phyloP scores from a whole-genome alignment of 2,797 vertebrate genomes.

The Heliangelus exortis region DNA sequence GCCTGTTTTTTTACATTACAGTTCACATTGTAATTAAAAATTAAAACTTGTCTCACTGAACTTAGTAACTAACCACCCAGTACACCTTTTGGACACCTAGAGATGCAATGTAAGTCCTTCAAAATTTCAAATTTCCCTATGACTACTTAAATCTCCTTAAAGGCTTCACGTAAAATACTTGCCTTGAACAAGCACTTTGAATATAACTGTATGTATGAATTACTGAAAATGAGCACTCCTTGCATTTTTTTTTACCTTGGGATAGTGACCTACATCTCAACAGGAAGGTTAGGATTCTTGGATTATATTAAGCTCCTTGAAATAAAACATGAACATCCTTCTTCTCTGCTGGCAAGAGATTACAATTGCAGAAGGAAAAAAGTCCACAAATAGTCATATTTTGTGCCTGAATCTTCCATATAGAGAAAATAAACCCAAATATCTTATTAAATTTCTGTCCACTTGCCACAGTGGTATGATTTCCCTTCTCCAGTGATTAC shows the following conservation, averaged over 20 bases:
- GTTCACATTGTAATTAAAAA: neutral
- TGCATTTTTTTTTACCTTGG: neutral
- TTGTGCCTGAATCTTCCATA: neutral
- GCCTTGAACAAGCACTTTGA: neutral
- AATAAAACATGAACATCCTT: neutral
- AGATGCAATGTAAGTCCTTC: neutral
- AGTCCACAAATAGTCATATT: neutral
- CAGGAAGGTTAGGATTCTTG: too few relatives aligned
- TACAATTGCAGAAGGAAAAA: neutral
- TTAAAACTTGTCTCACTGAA: neutral
- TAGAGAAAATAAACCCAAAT: neutral
- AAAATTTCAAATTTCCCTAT: neutral
- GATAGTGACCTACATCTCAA: neutral
- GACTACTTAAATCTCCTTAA: neutral
- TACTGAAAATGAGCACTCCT: neutral
- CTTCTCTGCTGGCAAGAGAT: neutral
- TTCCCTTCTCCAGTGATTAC: neutral
- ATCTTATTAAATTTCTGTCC: neutral
- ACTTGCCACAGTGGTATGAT: neutral
- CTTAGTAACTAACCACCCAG: neutral
- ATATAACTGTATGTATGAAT: neutral
- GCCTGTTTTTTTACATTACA: neutral
- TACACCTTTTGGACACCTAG: neutral
- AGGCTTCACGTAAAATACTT: neutral
- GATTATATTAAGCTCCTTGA: neutral